Evolutionary conservation across 1,140 invertebrate species (phyloP).

Genomic region (Manduca sexta): DNA sequence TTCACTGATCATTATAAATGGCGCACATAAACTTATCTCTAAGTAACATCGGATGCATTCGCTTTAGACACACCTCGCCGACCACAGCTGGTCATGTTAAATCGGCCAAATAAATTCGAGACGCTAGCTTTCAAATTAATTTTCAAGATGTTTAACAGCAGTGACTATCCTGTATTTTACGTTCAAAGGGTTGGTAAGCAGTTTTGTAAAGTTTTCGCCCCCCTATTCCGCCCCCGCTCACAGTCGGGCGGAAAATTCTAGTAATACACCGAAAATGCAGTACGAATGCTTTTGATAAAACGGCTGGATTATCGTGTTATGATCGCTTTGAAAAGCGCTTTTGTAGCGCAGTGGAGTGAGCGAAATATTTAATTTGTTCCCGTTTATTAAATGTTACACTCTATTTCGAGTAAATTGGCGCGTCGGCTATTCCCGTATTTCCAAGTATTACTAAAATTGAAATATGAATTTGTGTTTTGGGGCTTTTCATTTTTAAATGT

Average conservation of each 20-base stretch:
- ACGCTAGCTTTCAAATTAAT: conserved; percentile 28
- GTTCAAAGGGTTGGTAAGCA: conserved; percentile 25
- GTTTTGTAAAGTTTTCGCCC: conserved; percentile 15
- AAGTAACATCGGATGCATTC: too few relatives aligned
- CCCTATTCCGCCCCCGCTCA: not conserved
- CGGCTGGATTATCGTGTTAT: conserved; percentile 4
- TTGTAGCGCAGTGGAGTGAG: conserved; percentile 2
- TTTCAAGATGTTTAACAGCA: conserved; percentile 25
- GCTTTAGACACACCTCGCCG: too few relatives aligned
- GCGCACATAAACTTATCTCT: too few relatives aligned
- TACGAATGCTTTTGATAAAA: conserved; percentile 2
- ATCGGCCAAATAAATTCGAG: conserved; percentile 27
- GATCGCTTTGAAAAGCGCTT: conserved; percentile 1
- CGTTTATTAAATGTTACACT: not conserved
- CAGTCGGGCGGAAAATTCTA: conserved; percentile 5
- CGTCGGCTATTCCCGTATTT: too few relatives aligned
- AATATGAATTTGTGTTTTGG: too few relatives aligned
- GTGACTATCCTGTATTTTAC: conserved; percentile 21
- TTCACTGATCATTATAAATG: too few relatives aligned
- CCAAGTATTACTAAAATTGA: too few relatives aligned
- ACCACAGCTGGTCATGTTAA: too few relatives aligned
- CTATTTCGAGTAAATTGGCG: too few relatives aligned
- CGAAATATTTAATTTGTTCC: not conserved
- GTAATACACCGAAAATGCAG: conserved; percentile 13
- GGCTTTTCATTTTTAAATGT: too few relatives aligned